Conservation (phyloP, 2,888 invertebrate species). For the Anagyrus pseudococci region DNA sequence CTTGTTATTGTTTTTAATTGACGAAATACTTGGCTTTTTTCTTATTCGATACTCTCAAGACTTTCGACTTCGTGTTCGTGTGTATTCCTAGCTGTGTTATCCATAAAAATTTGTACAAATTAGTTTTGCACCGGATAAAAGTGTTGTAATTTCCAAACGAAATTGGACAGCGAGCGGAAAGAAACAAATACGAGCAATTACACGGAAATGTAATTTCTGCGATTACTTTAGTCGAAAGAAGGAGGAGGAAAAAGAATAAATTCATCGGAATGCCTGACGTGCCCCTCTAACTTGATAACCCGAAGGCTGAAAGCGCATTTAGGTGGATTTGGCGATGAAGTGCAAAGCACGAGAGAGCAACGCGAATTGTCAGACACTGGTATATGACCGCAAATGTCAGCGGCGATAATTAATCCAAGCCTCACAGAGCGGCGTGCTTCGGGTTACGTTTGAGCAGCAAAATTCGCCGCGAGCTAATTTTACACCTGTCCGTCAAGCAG, state of each 20-base stretch:
- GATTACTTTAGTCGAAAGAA: no score
- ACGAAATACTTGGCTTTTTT: not conserved
- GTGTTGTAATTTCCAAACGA: no score
- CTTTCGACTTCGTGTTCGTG: no score
- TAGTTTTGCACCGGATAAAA: no score
- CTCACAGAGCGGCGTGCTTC: conserved; percentile 43
- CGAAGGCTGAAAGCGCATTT: no score
- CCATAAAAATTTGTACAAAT: no score
- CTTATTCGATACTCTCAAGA: not conserved
- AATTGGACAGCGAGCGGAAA: no score
- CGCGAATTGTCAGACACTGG: conserved; percentile 34
- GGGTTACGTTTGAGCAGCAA: conserved; percentile 45
- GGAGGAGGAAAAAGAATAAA: no score
- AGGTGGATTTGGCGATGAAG: no score
- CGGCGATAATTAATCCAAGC: conserved; percentile 51
- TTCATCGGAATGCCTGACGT: not conserved
- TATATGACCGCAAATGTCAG: conserved; percentile 50
- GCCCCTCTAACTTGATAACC: not conserved
- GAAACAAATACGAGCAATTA: no score
- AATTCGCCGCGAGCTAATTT: conserved; percentile 54
- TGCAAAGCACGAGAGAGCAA: conserved; percentile 8
- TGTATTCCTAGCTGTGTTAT: not conserved
- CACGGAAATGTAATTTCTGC: no score
- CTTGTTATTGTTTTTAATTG: not conserved
- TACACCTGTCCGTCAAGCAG: conserved; percentile 49